phyloP scores from a whole-genome alignment of 2,888 invertebrate species.

The Tetrapedia diversipes region DNA sequence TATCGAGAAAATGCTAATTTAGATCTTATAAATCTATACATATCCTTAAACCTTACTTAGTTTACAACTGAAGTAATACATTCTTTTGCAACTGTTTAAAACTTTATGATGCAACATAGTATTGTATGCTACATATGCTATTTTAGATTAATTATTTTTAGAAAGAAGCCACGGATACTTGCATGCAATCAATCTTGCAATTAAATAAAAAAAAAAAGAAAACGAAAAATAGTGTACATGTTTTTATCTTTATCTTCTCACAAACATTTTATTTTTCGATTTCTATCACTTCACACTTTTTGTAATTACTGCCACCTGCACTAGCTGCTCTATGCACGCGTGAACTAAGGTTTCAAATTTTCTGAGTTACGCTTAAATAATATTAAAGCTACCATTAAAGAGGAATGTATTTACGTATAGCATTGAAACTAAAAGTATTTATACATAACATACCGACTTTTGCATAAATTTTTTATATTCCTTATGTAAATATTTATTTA shows the following conservation, averaged over 20 bases:
- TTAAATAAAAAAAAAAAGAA: conserved; percentile 32
- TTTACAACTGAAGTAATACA: conserved; percentile 73
- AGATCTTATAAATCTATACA: conserved; percentile 66
- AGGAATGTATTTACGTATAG: conserved; percentile 57
- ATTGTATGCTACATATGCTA: conserved; percentile 65
- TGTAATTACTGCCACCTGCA: conserved; percentile 40
- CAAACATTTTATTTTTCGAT: conserved; percentile 11
- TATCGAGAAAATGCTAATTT: conserved; percentile 40
- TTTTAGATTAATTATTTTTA: conserved; percentile 59
- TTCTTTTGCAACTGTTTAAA: conserved; percentile 65
- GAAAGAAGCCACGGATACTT: conserved; percentile 77
- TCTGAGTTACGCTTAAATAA: conserved; percentile 23
- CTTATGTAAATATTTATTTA: conserved; percentile 51
- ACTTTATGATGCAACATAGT: conserved; percentile 67
- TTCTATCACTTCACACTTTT: conserved; percentile 4
- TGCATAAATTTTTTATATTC: conserved; percentile 23
- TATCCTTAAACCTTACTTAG: conserved; percentile 67
- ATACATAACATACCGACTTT: conserved; percentile 30
- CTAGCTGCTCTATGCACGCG: conserved; percentile 48
- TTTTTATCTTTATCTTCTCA: conserved; percentile 14
- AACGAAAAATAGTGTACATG: conserved; percentile 37
- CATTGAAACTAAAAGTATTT: conserved; percentile 24
- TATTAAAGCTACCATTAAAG: conserved; percentile 52
- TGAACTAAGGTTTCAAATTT: conserved; percentile 38
- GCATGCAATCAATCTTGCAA: conserved; percentile 63